Percentiles rank a stretch among this genome's conserved stretches.
phyloP scores from a whole-genome alignment of 1,140 invertebrate species.

The Cardiocondyla obscurior region DNA sequence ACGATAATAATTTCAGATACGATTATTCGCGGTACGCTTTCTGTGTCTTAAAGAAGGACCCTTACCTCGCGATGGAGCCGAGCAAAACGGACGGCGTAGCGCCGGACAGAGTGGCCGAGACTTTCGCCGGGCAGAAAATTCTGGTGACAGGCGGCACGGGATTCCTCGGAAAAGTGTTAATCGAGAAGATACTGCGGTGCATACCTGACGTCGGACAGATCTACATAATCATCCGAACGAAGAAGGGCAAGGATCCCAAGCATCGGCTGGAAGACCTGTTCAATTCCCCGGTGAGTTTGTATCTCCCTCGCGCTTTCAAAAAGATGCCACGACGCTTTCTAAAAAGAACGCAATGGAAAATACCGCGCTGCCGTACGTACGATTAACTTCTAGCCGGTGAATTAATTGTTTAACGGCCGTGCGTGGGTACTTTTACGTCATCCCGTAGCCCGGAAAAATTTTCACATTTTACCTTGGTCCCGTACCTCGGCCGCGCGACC shows the following conservation, averaged over 20 bases:
- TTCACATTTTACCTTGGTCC: background rate
- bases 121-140: conserved; percentile 83
- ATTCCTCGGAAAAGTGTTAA: conserved; percentile 89
- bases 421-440: too few species aligned
- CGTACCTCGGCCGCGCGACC: too few species aligned
- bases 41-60: background rate
- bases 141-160: conserved; percentile 87
- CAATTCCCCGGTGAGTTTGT: conserved; percentile 85
- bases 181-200: conserved; percentile 88
- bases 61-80: background rate
- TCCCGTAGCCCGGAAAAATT: background rate
- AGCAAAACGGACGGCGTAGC: conserved; percentile 67
- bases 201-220: conserved; percentile 89
- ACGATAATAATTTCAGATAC: background rate
- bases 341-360: background rate
- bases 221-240: conserved; percentile 90
- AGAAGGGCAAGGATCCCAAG: conserved; percentile 90
- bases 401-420: background rate
- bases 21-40: background rate
- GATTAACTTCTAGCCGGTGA: too few species aligned
- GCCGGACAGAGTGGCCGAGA: conserved; percentile 81
- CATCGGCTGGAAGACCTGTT: conserved; percentile 89
- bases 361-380: background rate
- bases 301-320: background rate
- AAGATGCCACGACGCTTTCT: background rate